Percentiles rank a stretch among this genome's conserved stretches.
phyloP scores from a whole-genome alignment of 2,113 vertebrate species.

The Okapia johnstoni region DNA sequence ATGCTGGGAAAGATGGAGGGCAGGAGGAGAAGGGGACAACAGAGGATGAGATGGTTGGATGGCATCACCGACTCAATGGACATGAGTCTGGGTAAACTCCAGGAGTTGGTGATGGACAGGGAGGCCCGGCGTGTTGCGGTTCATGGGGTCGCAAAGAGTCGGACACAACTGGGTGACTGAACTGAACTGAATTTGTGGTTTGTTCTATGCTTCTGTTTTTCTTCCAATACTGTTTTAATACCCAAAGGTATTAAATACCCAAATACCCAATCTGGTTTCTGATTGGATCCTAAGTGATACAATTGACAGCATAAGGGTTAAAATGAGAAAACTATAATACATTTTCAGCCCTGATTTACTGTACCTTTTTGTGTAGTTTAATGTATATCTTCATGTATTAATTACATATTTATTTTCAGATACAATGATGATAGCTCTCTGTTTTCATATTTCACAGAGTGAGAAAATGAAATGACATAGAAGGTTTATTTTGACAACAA shows the following conservation, averaged over 20 bases:
- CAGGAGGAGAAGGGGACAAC: no score
- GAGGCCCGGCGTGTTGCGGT: no score
- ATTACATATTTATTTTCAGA: neutral
- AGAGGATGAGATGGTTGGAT: no score
- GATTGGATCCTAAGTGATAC: neutral
- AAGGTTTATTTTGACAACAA: neutral
- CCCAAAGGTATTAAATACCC: neutral
- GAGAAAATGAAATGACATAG: neutral
- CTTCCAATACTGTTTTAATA: neutral
- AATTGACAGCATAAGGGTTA: neutral
- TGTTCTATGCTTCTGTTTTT: neutral
- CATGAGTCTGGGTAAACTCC: no score
- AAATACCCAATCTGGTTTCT: neutral
- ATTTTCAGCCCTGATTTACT: neutral
- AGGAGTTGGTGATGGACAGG: no score
- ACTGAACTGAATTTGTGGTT: no score
- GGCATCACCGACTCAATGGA: no score
- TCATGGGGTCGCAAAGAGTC: neutral
- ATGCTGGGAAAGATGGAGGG: no score
- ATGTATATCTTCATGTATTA: neutral
- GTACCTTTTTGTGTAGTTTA: neutral
- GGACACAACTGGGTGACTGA: neutral
- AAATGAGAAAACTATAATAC: neutral
- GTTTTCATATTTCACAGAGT: neutral
- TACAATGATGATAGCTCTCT: neutral